phyloP scores from a whole-genome alignment of 2,797 vertebrate species.

The Loris lydekkerianus region DNA sequence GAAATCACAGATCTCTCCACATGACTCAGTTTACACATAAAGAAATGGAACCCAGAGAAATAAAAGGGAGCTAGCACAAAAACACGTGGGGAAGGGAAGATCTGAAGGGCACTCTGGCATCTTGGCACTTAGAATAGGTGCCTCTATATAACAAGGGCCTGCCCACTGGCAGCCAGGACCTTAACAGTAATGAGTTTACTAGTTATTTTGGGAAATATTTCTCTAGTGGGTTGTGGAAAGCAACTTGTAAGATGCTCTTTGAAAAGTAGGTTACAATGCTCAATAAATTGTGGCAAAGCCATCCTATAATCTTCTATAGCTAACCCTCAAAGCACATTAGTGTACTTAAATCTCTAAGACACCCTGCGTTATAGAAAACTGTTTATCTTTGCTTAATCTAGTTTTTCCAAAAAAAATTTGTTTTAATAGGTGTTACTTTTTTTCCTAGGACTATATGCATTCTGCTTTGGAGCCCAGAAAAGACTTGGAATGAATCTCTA shows the following conservation, averaged over 20 bases:
- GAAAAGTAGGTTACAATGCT: neutral
- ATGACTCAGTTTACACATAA: neutral
- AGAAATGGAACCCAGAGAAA: neutral
- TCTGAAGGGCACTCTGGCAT: neutral
- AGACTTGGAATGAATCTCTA: neutral
- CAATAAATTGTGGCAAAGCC: neutral
- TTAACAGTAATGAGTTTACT: neutral
- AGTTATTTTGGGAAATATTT: neutral
- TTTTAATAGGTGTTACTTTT: neutral
- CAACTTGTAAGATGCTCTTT: neutral
- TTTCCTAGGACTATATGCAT: neutral
- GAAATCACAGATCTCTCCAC: neutral
- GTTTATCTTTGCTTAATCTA: conserved; percentile 12
- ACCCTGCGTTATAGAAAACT: neutral
- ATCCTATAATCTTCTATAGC: rapidly evolving
- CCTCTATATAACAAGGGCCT: neutral
- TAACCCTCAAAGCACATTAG: neutral
- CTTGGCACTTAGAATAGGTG: neutral
- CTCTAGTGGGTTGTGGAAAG: neutral
- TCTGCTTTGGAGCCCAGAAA: conserved; percentile 19
- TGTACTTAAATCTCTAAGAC: neutral
- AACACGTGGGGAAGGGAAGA: neutral
- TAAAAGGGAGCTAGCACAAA: neutral
- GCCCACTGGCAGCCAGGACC: neutral
- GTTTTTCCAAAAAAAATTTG: neutral